Evolutionary conservation across 2,888 invertebrate genomes (phyloP).

Genomic region (Isotomurus palustris): DNA sequence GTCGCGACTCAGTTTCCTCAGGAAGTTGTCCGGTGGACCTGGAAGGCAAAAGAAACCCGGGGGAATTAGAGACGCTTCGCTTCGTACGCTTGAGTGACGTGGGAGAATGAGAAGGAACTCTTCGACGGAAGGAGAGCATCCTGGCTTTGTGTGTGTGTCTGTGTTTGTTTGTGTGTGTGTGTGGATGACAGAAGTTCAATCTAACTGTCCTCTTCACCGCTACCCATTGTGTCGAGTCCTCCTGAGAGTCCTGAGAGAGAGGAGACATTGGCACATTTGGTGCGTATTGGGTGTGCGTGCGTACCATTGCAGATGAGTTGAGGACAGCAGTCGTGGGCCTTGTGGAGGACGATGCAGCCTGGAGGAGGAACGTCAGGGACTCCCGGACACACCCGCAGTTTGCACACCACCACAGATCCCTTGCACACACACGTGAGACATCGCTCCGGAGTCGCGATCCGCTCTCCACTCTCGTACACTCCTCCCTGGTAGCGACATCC

Average conservation of each 20-base stretch:
- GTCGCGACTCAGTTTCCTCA: slow-evolving; percentile 31
- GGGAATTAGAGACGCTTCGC: no score
- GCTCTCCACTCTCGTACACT: slow-evolving; percentile 61
- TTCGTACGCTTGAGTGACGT: no score
- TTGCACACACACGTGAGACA: slow-evolving; percentile 73
- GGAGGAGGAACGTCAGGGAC: slow-evolving; percentile 69
- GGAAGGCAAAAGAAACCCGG: no score
- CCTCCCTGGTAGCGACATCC: slow-evolving; percentile 70
- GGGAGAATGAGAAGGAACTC: no score
- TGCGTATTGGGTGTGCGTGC: slow-evolving; percentile 8
- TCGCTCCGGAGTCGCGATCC: slow-evolving; percentile 63
- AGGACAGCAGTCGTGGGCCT: slow-evolving; percentile 68
- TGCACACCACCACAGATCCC: slow-evolving; percentile 68
- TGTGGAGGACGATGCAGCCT: slow-evolving; percentile 66
- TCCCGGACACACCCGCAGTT: slow-evolving; percentile 69
- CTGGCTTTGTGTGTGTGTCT: no score
- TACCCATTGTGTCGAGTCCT: no score
- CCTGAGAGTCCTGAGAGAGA: no score
- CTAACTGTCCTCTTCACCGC: no score
- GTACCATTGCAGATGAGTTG: slow-evolving; percentile 63
- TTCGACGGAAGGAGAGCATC: no score
- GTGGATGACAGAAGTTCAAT: no score
- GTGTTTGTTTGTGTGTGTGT: no score
- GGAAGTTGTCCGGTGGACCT: slow-evolving; percentile 11
- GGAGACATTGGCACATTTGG: no score